These are phyloP conservation scores for Sphinx pinastri DNA, from an alignment of 2,888 invertebrate genomes.

Conservation along the genomic window DNA sequence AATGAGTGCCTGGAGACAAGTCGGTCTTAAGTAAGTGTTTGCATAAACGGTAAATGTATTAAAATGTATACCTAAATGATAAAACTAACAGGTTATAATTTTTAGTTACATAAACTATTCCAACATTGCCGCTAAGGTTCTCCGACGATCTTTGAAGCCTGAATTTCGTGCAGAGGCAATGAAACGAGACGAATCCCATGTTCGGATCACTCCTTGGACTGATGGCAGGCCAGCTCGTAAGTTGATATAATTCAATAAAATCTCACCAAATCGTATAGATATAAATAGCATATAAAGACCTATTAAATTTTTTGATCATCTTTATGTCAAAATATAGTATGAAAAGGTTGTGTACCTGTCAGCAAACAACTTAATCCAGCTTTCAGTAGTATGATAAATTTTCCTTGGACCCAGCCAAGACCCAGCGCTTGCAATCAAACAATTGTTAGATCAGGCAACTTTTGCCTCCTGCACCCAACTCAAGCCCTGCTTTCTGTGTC, in stretches of 20 bases:
- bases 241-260: slow-evolving; percentile 51
- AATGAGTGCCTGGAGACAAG: slow-evolving; percentile 93
- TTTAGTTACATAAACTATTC: slow-evolving; percentile 98
- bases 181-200: slow-evolving; percentile 89
- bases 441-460: too few relatives aligned
- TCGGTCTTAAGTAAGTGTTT: slow-evolving; percentile 90
- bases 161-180: slow-evolving; percentile 89
- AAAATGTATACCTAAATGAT: slow-evolving; percentile 29
- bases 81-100: slow-evolving; percentile 45
- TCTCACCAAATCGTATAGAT: too few relatives aligned
- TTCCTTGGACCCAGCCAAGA: too few relatives aligned
- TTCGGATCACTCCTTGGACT: slow-evolving; percentile 94
- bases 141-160: slow-evolving; percentile 91
- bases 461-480: too few relatives aligned
- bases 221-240: slow-evolving; percentile 94
- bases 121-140: slow-evolving; percentile 93
- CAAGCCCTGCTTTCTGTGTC: too few relatives aligned
- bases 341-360: too few relatives aligned
- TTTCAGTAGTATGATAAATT: too few relatives aligned
- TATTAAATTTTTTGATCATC: too few relatives aligned
- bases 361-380: too few relatives aligned
- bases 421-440: too few relatives aligned
- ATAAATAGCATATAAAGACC: too few relatives aligned
- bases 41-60: slow-evolving; percentile 28
- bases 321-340: too few relatives aligned